These are phyloP conservation scores for Dermochelys coriacea DNA, from an alignment of 2,797 vertebrate species.

Conservation along the genomic window DNA sequence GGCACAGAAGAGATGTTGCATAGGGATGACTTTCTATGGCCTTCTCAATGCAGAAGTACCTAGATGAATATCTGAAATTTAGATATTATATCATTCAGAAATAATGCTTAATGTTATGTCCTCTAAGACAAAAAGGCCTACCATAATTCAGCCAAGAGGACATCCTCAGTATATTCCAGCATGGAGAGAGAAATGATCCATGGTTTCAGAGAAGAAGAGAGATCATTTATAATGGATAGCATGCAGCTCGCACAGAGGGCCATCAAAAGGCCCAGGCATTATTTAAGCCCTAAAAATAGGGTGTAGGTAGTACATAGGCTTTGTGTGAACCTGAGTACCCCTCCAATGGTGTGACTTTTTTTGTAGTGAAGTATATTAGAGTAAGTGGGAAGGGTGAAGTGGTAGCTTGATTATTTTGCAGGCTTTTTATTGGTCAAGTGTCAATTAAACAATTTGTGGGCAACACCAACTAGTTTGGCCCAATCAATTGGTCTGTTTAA, in stretches of 20 bases:
- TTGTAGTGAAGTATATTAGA: accelerated
- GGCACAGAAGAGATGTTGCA: background rate
- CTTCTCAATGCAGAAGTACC: background rate
- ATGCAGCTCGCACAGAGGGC: background rate
- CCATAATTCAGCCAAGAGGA: background rate
- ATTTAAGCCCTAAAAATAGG: background rate
- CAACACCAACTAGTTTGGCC: background rate
- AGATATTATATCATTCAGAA: no score
- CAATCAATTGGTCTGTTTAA: background rate
- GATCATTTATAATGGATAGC: background rate
- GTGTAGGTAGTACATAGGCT: background rate
- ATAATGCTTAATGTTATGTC: background rate
- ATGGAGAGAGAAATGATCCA: background rate
- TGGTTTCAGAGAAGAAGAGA: background rate
- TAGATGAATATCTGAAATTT: background rate
- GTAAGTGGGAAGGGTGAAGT: background rate
- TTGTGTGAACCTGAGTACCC: background rate
- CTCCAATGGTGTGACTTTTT: background rate
- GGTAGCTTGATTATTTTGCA: background rate
- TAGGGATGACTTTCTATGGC: accelerated
- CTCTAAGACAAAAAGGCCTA: background rate
- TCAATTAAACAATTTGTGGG: background rate
- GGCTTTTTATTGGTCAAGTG: background rate
- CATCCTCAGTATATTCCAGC: background rate
- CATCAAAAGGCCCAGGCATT: accelerated